Base-by-base conservation (phyloP, 2,113 vertebrate genomes). In the Mirza zaza region DNA sequence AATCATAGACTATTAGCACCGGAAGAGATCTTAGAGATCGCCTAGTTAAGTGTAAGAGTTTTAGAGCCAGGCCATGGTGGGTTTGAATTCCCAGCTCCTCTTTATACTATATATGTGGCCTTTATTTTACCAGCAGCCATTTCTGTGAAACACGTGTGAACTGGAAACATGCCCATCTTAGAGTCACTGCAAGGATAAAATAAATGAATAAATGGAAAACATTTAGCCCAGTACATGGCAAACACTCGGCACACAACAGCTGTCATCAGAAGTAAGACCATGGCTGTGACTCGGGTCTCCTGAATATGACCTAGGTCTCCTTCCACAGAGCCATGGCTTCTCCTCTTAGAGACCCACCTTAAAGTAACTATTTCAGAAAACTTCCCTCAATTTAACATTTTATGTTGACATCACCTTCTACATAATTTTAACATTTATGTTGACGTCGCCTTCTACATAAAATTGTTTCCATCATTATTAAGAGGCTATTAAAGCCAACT, bases 401-500 rank as follows among this genome's bases (percentile, higher is more conserved):
- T 39, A 34, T 48, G 13, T 12, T 89, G 42, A 36, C 18, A 17
- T 55, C 21, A 15, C 23, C 6, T 75, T 94, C 45, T 36, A 13
- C 6, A 61, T 61, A 7, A 13, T n/a, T 77, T 25, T 8, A 39
- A 75, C 67, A 45, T 90, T n/a, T 86, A n/a, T n/a, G n/a, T n/a
- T n/a, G n/a, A n/a, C n/a, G n/a, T 52, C 21, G 13, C 23, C 6
- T 75, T 94, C 45, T 36, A 13, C 6, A 61, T 61, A 7, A 13
- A 7, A 70, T 73, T 92, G 42, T 59, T 92, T 90, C 68, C 17
- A 25, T 76, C 68, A 36, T 87, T 71, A 17, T 67, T 45, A 82
- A 93, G 55, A 91, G 48, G 59, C 71, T 71, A 52, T 76, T 92
- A 81, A 67, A 73, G 55, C 87, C 92, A 80, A 67, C 10, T n/a